Evolutionary conservation across 1,140 invertebrate species (phyloP).

Genomic region (Panagrolaimus sp.): DNA sequence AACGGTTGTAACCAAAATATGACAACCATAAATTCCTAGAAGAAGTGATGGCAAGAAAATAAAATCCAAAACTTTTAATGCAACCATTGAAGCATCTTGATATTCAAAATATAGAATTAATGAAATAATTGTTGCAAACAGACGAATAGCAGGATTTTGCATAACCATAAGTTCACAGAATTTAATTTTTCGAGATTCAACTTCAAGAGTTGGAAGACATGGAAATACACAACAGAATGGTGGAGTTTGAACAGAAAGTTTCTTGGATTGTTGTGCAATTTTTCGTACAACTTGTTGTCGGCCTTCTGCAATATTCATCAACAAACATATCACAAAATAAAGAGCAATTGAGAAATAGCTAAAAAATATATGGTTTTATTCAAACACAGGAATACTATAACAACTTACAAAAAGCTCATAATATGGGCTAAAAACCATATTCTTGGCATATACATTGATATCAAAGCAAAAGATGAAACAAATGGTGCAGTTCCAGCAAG

Average conservation of each 20-base stretch:
- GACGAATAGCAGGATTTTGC: slow-evolving; percentile 45
- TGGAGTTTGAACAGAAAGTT: slow-evolving; percentile 47
- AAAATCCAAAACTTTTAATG: slow-evolving; percentile 51
- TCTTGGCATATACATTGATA: slow-evolving; percentile 51
- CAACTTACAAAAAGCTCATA: slow-evolving; percentile 50
- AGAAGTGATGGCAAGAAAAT: slow-evolving; percentile 51
- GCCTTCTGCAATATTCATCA: slow-evolving; percentile 52
- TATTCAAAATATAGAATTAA: slow-evolving; percentile 56
- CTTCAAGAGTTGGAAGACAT: slow-evolving; percentile 47
- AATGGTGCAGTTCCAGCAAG: slow-evolving; percentile 52
- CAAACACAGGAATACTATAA: not conserved
- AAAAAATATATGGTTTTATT: slow-evolving; percentile 11
- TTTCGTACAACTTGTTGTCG: slow-evolving; percentile 45
- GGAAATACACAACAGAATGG: slow-evolving; percentile 57
- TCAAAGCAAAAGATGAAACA: slow-evolving; percentile 43
- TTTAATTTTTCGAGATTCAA: slow-evolving; percentile 45
- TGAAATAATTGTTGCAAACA: slow-evolving; percentile 46
- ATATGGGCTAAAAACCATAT: slow-evolving; percentile 53
- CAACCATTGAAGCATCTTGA: slow-evolving; percentile 35
- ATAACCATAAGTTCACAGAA: slow-evolving; percentile 53
- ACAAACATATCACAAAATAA: slow-evolving; percentile 54
- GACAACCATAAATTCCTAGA: slow-evolving; percentile 52
- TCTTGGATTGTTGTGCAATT: slow-evolving; percentile 37
- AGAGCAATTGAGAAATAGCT: slow-evolving; percentile 45
- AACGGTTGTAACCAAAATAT: slow-evolving; percentile 55